Base-by-base conservation (phyloP, 2,113 vertebrate genomes). In the Oncorhynchus gorbuscha region DNA sequence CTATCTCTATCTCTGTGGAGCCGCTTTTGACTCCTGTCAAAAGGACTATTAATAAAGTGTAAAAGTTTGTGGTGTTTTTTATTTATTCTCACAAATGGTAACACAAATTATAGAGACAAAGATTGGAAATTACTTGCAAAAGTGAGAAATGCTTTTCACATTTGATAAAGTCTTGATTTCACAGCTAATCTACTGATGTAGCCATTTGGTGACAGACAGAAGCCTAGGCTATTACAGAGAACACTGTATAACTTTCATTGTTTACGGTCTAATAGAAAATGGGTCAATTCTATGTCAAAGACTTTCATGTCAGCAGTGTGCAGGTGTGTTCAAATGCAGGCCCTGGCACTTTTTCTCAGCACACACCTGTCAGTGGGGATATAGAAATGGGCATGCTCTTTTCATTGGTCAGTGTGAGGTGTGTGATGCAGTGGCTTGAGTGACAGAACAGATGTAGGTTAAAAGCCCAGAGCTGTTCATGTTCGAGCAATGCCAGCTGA, bases 381-480 rank as follows among this genome's bases (percentile, higher is more conserved):
- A n/a, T 32, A 8, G 35, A 18, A 69, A 45, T 24, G 5, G 24
- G 39, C n/a, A 67, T 30, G 68, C 70, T n/a, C 51, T 64, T n/a
- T 55, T 28, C 45, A 71, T 3, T 2, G 61, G 55, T 16, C 72
- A 79, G 14, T 68, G 20, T 18, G 58, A 67, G 13, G 28, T 67
- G 24, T 49, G 78, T 59, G 75, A 48, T 30, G 51, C 11, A 3
- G 3, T 5, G 69, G 58, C 39, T 3, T 79, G 64, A 83, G 75
- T 81, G 79, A 78, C 76, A 77, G 18, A 79, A 48, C 20, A 73
- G 18, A 45, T 86, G 71, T 82, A 77, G 85, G 84, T 81, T 80
- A 80, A 80, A 74, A 58, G 3, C 71, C 74, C 62, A 30, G 64
- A 67, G 55, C 55, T 67, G 65, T 67, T 67, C 28, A 30, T 67